phyloP scores from a whole-genome alignment of 2,113 vertebrate species.

The Galemys pyrenaicus region DNA sequence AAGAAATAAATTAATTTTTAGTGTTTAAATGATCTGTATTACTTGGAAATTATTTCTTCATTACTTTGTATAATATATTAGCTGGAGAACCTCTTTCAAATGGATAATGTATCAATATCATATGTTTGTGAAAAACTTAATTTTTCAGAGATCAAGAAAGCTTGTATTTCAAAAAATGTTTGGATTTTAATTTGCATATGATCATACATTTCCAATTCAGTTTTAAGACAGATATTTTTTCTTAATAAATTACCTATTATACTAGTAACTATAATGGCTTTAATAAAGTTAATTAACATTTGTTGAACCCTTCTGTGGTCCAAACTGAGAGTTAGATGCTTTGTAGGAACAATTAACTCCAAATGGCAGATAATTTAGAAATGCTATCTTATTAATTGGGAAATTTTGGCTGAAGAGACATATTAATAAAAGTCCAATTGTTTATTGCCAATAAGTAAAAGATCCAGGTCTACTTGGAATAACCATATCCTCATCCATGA shows the following conservation, averaged over 20 bases:
- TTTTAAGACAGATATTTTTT: not conserved
- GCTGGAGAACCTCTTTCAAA: not conserved
- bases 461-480: not conserved
- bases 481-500: not conserved
- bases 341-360: not conserved
- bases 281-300: constrained; percentile 16
- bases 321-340: not conserved
- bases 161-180: not conserved
- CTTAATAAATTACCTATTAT: not conserved
- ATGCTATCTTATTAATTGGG: not conserved
- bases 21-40: not conserved
- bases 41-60: not conserved
- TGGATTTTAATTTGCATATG: not conserved
- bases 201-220: not conserved
- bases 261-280: not conserved
- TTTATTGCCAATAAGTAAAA: not conserved
- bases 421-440: not conserved
- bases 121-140: not conserved
- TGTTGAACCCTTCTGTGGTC: not conserved
- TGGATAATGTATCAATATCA: not conserved
- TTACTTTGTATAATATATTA: not conserved
- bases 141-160: not conserved
- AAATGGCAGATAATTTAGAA: not conserved
- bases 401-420: not conserved
- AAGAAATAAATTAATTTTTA: constrained; percentile 3